Conservation (phyloP, 2,113 vertebrate genomes). For the mouse (Mus musculus) region DNA sequence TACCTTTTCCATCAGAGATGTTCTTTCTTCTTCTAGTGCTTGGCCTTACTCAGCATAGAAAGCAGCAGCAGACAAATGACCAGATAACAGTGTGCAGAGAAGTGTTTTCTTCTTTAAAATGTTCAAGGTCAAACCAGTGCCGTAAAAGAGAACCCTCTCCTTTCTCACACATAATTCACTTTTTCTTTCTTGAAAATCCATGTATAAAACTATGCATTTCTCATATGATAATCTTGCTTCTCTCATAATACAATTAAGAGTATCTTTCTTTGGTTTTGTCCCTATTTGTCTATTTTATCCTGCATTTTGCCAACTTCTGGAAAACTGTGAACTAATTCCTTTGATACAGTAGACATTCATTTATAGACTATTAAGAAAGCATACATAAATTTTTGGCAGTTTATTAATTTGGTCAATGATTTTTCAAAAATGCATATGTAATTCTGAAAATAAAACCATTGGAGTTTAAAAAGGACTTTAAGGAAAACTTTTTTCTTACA, state of each 20-base stretch:
- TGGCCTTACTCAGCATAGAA: not conserved
- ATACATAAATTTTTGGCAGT: not conserved
- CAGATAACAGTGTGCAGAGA: not conserved
- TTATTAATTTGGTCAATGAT: not conserved
- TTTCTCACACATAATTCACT: not conserved
- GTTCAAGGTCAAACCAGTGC: not conserved
- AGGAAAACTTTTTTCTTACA: not conserved
- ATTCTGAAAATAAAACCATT: not conserved
- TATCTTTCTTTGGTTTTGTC: not conserved
- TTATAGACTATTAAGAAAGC: not conserved
- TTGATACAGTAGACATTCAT: not conserved
- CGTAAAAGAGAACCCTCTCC: not conserved
- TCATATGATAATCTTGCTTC: not conserved
- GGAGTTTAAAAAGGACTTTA: not conserved
- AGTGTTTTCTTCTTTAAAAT: conserved; percentile 39
- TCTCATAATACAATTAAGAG: not conserved
- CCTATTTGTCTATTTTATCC: not conserved
- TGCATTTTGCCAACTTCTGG: not conserved
- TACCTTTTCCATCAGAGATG: not conserved
- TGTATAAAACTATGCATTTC: not conserved
- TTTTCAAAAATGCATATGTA: not conserved
- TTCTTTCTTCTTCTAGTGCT: not conserved
- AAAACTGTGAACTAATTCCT: not conserved
- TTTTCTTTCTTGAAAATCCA: not conserved
- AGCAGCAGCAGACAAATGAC: not conserved